These are phyloP conservation scores for Nixonia krombeini DNA, from an alignment of 1,140 invertebrate genomes.

Conservation along the genomic window DNA sequence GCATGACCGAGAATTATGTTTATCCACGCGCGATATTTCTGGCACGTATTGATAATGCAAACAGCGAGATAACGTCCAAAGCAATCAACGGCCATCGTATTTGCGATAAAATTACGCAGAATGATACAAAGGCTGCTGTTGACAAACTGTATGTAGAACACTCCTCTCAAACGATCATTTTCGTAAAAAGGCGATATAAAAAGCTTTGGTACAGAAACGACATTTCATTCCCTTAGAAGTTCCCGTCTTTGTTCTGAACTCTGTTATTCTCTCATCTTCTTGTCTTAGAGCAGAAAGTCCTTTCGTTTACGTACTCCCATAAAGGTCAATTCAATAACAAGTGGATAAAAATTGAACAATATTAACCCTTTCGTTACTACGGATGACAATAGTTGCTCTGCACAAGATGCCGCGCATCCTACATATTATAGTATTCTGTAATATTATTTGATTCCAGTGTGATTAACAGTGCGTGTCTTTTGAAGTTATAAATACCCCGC, in stretches of 20 bases:
- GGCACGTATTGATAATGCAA: too few species aligned
- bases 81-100: conserved; percentile 11
- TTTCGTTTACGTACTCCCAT: conserved; percentile 24
- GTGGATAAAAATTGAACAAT: conserved; percentile 25
- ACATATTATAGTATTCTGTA: too few species aligned
- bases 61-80: too few species aligned
- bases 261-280: conserved; percentile 23
- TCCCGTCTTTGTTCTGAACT: conserved; percentile 33
- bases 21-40: too few species aligned
- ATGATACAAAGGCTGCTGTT: too few species aligned
- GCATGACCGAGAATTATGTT: too few species aligned
- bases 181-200: conserved; percentile 29
- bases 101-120: conserved; percentile 22
- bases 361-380: too few species aligned
- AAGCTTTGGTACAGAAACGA: conserved; percentile 31
- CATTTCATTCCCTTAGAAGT: conserved; percentile 30
- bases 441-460: too few species aligned
- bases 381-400: too few species aligned
- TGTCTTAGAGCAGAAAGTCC: conserved; percentile 22
- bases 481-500: too few species aligned
- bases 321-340: conserved; percentile 23
- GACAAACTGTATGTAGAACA: conserved; percentile 21
- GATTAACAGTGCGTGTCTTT: too few species aligned
- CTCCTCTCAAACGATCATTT: conserved; percentile 27
- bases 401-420: too few species aligned